These are phyloP conservation scores for Gambusia holbrooki DNA, from an alignment of 2,113 vertebrate genomes.

Conservation along the genomic window DNA sequence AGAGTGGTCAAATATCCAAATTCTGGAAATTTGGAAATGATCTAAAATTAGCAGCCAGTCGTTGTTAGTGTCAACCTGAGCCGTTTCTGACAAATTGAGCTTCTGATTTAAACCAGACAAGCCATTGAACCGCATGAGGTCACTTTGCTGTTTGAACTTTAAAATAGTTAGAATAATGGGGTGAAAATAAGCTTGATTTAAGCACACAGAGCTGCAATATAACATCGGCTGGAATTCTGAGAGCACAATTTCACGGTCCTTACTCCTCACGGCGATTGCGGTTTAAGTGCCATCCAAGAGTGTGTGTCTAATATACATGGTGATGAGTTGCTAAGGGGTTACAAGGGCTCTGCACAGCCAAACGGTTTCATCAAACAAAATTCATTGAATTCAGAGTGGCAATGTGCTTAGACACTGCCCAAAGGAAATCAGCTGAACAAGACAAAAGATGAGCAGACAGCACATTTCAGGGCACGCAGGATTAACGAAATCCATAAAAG, in stretches of 20 bases:
- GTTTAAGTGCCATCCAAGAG: constrained; percentile 65
- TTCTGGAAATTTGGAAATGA: not conserved
- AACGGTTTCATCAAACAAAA: constrained; percentile 69
- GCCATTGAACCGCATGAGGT: constrained; percentile 30
- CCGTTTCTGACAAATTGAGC: constrained; percentile 33
- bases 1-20: not conserved
- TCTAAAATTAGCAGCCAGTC: not conserved
- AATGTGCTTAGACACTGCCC: constrained; percentile 49
- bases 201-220: constrained; percentile 44
- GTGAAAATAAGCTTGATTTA: constrained; percentile 44
- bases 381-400: constrained; percentile 55
- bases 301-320: constrained; percentile 71
- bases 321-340: constrained; percentile 71
- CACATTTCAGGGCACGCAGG: constrained; percentile 29
- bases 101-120: constrained; percentile 31
- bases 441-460: constrained; percentile 40
- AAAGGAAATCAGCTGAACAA: constrained; percentile 53
- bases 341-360: constrained; percentile 42
- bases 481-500: constrained; percentile 42
- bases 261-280: constrained; percentile 53
- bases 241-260: constrained; percentile 72
- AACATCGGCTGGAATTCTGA: constrained; percentile 56
- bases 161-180: constrained; percentile 45
- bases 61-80: not conserved
- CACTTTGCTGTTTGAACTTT: constrained; percentile 47